Conservation (phyloP, 2,888 invertebrate genomes). For the Orthonychiurus folsomi region DNA sequence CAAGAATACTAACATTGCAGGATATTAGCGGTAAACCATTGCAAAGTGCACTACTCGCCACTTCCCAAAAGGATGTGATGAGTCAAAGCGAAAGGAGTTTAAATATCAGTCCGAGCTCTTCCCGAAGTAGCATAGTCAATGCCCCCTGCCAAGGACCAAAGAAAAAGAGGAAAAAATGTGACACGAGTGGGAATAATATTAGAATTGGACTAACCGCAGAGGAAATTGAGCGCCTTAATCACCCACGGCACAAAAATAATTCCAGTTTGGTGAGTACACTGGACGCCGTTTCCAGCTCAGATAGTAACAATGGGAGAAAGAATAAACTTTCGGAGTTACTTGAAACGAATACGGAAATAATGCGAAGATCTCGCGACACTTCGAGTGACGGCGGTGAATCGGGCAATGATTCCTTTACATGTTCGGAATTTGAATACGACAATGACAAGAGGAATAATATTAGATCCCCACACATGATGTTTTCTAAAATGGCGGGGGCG, state of each 20-base stretch:
- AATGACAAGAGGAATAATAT: slow-evolving; percentile 55
- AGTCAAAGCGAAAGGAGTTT: slow-evolving; percentile 84
- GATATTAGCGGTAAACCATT: slow-evolving; percentile 88
- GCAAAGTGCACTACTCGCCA: slow-evolving; percentile 78
- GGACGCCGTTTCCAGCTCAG: slow-evolving; percentile 82
- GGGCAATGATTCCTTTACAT: slow-evolving; percentile 92
- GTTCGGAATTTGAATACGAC: slow-evolving; percentile 95
- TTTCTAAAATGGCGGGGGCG: slow-evolving; percentile 47
- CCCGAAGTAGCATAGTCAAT: slow-evolving; percentile 42
- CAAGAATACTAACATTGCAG: slow-evolving; percentile 81
- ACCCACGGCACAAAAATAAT: slow-evolving; percentile 68
- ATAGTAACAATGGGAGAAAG: slow-evolving; percentile 41
- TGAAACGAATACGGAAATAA: slow-evolving; percentile 26
- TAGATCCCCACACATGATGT: slow-evolving; percentile 52
- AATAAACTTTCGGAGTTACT: slow-evolving; percentile 46
- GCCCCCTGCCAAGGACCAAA: slow-evolving; percentile 37
- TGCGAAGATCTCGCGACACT: slow-evolving; percentile 35
- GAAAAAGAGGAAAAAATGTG: slow-evolving; percentile 45
- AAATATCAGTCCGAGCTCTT: slow-evolving; percentile 74
- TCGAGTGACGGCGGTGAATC: slow-evolving; percentile 62
- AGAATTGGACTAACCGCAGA: slow-evolving; percentile 82
- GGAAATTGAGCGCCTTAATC: slow-evolving; percentile 76
- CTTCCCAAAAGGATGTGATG: slow-evolving; percentile 76
- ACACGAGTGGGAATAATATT: slow-evolving; percentile 50
- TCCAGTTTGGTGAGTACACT: slow-evolving; percentile 84